phyloP scores from a whole-genome alignment of 2,888 invertebrate species.

The Parasteatoda lunata region DNA sequence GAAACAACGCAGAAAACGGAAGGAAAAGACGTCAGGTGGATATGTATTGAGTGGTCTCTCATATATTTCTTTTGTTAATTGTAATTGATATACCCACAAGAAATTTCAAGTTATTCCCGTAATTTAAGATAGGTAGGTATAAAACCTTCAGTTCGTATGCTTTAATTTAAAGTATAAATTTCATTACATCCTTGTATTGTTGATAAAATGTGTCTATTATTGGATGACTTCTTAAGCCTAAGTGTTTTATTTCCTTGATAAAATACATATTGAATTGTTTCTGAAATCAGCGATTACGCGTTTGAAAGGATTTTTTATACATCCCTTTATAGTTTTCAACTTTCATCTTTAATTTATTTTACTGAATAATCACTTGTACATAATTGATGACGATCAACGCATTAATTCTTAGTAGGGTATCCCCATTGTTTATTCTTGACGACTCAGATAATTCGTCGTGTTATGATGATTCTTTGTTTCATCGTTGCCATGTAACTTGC shows the following conservation, averaged over 20 bases:
- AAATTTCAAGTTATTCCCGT: slow-evolving; percentile 38
- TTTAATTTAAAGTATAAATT: not conserved
- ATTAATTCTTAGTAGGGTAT: too few relatives aligned
- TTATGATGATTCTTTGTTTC: too few relatives aligned
- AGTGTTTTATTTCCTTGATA: slow-evolving; percentile 57
- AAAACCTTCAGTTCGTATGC: not conserved
- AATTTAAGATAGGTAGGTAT: slow-evolving; percentile 49
- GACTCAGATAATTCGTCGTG: too few relatives aligned
- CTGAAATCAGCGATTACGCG: too few relatives aligned
- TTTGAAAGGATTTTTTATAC: too few relatives aligned
- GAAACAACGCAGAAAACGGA: slow-evolving; percentile 50
- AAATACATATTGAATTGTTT: slow-evolving; percentile 23
- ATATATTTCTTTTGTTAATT: slow-evolving; percentile 46
- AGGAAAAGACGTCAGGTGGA: slow-evolving; percentile 66
- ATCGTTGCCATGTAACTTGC: too few relatives aligned
- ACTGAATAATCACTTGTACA: too few relatives aligned
- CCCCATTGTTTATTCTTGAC: too few relatives aligned
- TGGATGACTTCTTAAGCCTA: slow-evolving; percentile 62
- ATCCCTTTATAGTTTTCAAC: too few relatives aligned
- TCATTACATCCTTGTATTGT: not conserved
- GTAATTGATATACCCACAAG: slow-evolving; percentile 24
- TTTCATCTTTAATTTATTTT: too few relatives aligned
- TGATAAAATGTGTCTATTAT: slow-evolving; percentile 47
- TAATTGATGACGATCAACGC: too few relatives aligned
- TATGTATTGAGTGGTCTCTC: slow-evolving; percentile 39